Base-by-base conservation (phyloP, 92 coral and sea anemone genomes). In the Parazoanthus swiftii region DNA sequence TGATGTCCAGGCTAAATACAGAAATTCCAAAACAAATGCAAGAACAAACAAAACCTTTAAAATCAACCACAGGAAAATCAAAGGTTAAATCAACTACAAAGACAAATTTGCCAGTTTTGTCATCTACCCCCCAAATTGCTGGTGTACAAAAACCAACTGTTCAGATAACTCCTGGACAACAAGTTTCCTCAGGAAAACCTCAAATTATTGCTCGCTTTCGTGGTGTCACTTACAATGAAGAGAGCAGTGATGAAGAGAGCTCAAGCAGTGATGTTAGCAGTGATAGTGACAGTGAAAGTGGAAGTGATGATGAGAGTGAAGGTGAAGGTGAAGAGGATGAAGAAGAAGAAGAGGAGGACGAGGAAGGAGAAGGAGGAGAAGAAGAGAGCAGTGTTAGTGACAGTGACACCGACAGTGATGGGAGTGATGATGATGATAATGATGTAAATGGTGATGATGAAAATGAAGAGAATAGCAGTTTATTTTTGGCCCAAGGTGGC, bases 221-320 rank as follows among this genome's bases (percentile, higher is more conserved):
- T 14, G 93, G 90, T 46, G 92, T 94, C 15, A 92, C 90, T 73
- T 93, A 90, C 44, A 91, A 93, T 75, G 95, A 95, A 79, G 96
- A 94, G 67, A 95, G 97, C 74, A 97, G 99, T 86, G 99, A 95
- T 85, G 98, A 95, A 72, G 98, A 94, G 43, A 95, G 95, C 63
- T 94, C 95, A 76, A 90, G 91, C 56, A 94, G 97, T 77, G 94
- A 90, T 29, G 97, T 88, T 67, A 94, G 96, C 84, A 94, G 95
- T 44, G 98, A 88, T 26, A 90, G 92, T 46, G 95, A 91, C 23
- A 93, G 98, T 88, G 98, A 91, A 56, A 92, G 93, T 67, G 98
- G 91, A 44, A 92, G 96, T 85, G 96, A 92, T 21, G 94, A 92
- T 33, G 98, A 91, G 36, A 92, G 91, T 58, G 95, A 93, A 85